A percentile compares a stretch with the other conserved stretches of the same genome.
phyloP scores from a whole-genome alignment of 2,888 invertebrate species.

The Antheraea assamensis region DNA sequence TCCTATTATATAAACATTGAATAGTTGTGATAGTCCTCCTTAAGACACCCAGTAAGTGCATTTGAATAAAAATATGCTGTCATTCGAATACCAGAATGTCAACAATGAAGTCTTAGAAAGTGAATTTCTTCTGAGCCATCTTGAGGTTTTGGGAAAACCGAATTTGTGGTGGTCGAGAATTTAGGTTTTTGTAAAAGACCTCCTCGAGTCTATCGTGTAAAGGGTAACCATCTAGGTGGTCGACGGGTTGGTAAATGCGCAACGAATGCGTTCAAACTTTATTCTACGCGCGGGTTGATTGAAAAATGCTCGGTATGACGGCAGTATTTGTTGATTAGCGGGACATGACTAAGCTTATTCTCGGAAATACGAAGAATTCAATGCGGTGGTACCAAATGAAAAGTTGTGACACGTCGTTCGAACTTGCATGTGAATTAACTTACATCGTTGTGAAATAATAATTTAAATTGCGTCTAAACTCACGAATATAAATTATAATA shows the following conservation, averaged over 20 bases:
- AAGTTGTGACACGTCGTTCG: background rate
- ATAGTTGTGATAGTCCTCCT: constrained; percentile 32
- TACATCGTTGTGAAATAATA: background rate
- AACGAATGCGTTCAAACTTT: constrained; percentile 39
- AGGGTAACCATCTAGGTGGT: constrained; percentile 40
- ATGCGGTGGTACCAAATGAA: constrained; percentile 3
- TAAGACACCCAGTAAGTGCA: constrained; percentile 20
- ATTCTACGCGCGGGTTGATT: constrained; percentile 39
- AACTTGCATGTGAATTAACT: background rate
- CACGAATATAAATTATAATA: too few relatives aligned
- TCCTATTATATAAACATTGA: background rate
- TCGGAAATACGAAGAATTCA: constrained; percentile 27
- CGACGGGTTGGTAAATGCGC: constrained; percentile 36
- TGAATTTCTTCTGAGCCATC: constrained; percentile 2
- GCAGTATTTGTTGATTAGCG: constrained; percentile 35
- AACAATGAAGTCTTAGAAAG: constrained; percentile 15
- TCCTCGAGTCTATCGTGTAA: constrained; percentile 28
- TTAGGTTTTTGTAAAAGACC: constrained; percentile 46
- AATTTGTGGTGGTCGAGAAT: constrained; percentile 39
- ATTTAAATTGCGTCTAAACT: background rate
- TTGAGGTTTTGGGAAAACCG: constrained; percentile 26
- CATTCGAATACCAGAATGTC: background rate
- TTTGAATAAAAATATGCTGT: background rate
- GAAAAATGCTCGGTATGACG: constrained; percentile 46
- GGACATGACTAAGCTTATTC: constrained; percentile 33